phyloP scores from a whole-genome alignment of 1,140 invertebrate species.

The Caenorhabditis brenneri region DNA sequence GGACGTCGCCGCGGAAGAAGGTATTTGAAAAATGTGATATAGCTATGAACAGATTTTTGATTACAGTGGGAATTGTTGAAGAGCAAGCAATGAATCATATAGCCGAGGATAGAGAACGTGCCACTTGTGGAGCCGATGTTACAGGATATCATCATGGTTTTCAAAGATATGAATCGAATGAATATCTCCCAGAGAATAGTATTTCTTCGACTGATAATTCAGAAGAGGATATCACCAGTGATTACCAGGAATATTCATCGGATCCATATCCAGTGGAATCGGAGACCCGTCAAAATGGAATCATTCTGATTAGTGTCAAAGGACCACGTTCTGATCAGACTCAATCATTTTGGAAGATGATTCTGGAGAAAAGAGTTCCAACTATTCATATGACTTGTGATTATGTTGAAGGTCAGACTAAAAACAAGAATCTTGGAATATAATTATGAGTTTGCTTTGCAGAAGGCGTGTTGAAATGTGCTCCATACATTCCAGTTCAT shows the following conservation, averaged over 20 bases:
- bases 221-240: too few species aligned
- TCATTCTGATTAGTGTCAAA: neutral
- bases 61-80: too few species aligned
- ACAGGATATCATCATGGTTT: neutral
- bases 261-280: neutral
- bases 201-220: too few species aligned
- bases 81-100: too few species aligned
- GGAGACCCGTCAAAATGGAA: neutral
- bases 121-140: neutral
- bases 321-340: neutral
- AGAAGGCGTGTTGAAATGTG: neutral
- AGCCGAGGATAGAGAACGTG: neutral
- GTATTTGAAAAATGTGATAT: too few species aligned
- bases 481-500: neutral
- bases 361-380: neutral
- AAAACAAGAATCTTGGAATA: neutral
- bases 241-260: neutral
- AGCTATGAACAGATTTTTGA: too few species aligned
- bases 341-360: neutral
- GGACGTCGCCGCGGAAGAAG: too few species aligned
- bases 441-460: neutral
- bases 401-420: neutral
- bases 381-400: neutral
- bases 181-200: too few species aligned
- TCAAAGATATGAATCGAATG: neutral